These are phyloP conservation scores for Neoascia interrupta DNA, from an alignment of 2,888 invertebrate genomes.

Conservation along the genomic window DNA sequence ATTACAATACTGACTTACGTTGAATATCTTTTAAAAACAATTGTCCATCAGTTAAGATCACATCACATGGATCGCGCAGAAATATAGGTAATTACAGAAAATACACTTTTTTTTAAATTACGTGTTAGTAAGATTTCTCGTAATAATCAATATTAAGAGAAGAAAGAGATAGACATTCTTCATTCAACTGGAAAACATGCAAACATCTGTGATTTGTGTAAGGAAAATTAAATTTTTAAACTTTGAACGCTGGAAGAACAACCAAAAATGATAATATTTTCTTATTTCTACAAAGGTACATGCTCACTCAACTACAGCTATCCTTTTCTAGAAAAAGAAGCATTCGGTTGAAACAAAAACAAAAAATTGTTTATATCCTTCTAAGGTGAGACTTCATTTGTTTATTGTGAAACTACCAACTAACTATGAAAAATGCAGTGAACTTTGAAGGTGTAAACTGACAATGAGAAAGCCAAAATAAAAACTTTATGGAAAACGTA, in stretches of 20 bases:
- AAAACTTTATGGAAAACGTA: constrained; percentile 18
- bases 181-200: constrained; percentile 43
- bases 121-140: constrained; percentile 30
- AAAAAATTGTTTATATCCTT: constrained; percentile 12
- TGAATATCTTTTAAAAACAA: constrained; percentile 53
- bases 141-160: constrained; percentile 30
- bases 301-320: constrained; percentile 6
- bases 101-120: constrained; percentile 53
- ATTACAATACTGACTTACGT: constrained; percentile 53
- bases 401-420: neutral
- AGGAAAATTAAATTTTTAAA: neutral
- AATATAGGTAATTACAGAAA: constrained; percentile 61
- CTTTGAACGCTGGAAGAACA: neutral
- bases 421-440: constrained; percentile 53
- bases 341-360: constrained; percentile 3
- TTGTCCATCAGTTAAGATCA: constrained; percentile 44
- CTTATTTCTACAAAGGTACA: too few species aligned
- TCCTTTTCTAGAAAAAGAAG: constrained; percentile 36
- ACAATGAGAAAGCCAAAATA: constrained; percentile 44
- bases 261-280: too few species aligned
- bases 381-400: neutral
- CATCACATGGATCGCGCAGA: constrained; percentile 48
- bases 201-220: constrained; percentile 5
- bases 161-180: constrained; percentile 33
- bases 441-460: constrained; percentile 34